Evolutionary conservation across 2,113 vertebrate species (phyloP).

Genomic region (Pseudorasbora parva): DNA sequence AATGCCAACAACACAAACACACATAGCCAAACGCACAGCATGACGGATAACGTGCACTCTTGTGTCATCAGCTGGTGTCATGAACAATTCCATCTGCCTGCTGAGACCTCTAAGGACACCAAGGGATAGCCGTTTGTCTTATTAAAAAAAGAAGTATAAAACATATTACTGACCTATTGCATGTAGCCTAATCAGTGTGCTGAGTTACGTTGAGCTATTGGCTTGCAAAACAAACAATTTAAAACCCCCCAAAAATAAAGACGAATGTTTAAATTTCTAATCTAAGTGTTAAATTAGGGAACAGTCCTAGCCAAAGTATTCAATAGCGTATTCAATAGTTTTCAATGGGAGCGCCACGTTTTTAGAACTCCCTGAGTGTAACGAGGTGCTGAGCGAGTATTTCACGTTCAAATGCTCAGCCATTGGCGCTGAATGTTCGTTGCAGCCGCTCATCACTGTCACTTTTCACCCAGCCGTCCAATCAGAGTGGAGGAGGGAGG

Average conservation of each 20-base stretch:
- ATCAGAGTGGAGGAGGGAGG: too few relatives aligned
- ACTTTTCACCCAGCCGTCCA: too few relatives aligned
- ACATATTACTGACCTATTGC: neutral
- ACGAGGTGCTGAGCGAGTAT: too few relatives aligned
- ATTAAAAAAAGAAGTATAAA: neutral
- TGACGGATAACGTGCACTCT: neutral
- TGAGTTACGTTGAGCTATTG: too few relatives aligned
- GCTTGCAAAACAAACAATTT: too few relatives aligned
- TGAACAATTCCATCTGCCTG: neutral
- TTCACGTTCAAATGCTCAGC: too few relatives aligned
- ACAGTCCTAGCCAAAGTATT: too few relatives aligned
- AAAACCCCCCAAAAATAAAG: neutral
- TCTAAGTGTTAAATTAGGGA: neutral
- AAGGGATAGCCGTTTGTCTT: neutral
- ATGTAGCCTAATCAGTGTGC: neutral
- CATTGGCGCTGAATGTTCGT: too few relatives aligned
- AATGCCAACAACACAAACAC: neutral
- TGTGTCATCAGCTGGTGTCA: neutral
- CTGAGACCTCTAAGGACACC: neutral
- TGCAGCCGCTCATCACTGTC: too few relatives aligned
- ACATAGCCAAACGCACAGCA: neutral
- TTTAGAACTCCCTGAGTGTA: too few relatives aligned
- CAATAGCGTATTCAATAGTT: too few relatives aligned
- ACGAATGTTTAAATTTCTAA: neutral
- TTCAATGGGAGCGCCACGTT: too few relatives aligned